Percentiles rank a stretch among this genome's conserved stretches.
phyloP scores from a whole-genome alignment of 1,140 invertebrate genomes.

The Drosophila triauraria region DNA sequence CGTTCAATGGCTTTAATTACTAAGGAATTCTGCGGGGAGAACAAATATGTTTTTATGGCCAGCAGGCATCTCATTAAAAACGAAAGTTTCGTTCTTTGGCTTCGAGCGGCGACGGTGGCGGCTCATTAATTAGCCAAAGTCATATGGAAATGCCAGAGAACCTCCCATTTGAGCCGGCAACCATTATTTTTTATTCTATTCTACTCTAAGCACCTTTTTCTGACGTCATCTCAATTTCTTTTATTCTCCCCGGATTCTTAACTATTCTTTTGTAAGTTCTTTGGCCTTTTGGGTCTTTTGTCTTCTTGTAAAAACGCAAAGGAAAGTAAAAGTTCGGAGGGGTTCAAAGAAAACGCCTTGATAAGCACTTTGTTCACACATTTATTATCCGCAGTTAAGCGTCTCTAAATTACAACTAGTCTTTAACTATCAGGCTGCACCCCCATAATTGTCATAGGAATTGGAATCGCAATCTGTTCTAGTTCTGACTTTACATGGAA shows the following conservation, averaged over 20 bases:
- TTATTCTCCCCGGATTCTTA: conserved; percentile 23
- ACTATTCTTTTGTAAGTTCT: conserved; percentile 13
- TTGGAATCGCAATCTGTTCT: conserved; percentile 46
- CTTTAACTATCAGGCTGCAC: conserved; percentile 58
- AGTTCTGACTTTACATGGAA: conserved; percentile 23
- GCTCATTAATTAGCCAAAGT: conserved; percentile 72
- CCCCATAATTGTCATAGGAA: conserved; percentile 60
- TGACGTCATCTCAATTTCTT: conserved; percentile 44
- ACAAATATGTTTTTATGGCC: conserved; percentile 51
- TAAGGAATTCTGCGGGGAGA: conserved; percentile 61
- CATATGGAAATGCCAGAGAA: conserved; percentile 53
- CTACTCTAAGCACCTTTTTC: neutral
- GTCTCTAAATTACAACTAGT: conserved; percentile 45
- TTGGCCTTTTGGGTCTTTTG: conserved; percentile 44
- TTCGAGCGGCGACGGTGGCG: conserved; percentile 14
- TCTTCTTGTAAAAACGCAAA: neutral
- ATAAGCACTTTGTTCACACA: conserved; percentile 49
- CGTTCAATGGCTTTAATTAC: conserved; percentile 77
- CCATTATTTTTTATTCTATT: conserved; percentile 25
- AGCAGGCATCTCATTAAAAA: conserved; percentile 75
- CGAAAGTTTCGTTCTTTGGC: conserved; percentile 66
- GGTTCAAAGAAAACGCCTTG: conserved; percentile 10
- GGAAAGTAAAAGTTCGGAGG: conserved; percentile 56
- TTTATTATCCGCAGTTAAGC: conserved; percentile 40
- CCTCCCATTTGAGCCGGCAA: conserved; percentile 43